Base-by-base conservation (phyloP, 2,797 vertebrate genomes). In the Limnodromus scolopaceus region DNA sequence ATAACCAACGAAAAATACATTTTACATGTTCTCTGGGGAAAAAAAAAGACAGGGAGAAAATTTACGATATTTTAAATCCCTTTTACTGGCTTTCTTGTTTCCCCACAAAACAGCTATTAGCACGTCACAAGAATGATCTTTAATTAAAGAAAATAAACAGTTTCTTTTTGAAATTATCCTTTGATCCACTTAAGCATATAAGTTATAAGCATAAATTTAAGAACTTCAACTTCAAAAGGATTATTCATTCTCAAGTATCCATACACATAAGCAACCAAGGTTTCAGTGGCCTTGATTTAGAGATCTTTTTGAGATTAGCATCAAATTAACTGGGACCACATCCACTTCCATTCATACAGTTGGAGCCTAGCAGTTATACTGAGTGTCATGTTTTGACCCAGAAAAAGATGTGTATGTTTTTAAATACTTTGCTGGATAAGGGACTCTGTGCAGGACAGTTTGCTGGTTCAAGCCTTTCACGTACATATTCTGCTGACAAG, bases 71-170 rank as follows among this genome's bases (percentile, higher is more conserved):
- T 84, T 90, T 32, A 61, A 78, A 92, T 71, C 13, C 22, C 30
- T 71, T 83, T 71, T 43, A 72, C 25, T 39, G 27, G 8, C 11
- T 48, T 76, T 80, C 39, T 68, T 25, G 46, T 43, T 18, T 9
- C 18, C 15, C 11, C 30, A 22, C 10, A 32, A 87, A 90, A 76
- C 9, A 38, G 14, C 5, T 22, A 92, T 6, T 57, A 70, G 57
- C 11, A 1, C 57, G 84, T 17, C 55, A 69, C 15, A 46, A 82
- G 19, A 90, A 78, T 9, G 5, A 61, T 63, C 11, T 75, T 86
- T 65, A 78, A 87, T 58, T 63, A 91, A 85, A 88, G 45, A 94
- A 96, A 96, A 69, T 28, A 74, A 86, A 93, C 36, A 13, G 19
- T 41, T 86, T 86, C 10, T 58, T 81, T 72, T 76, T 12, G 69